Conservation (phyloP, 2,113 vertebrate genomes). For the Xiphorhynchus elegans region DNA sequence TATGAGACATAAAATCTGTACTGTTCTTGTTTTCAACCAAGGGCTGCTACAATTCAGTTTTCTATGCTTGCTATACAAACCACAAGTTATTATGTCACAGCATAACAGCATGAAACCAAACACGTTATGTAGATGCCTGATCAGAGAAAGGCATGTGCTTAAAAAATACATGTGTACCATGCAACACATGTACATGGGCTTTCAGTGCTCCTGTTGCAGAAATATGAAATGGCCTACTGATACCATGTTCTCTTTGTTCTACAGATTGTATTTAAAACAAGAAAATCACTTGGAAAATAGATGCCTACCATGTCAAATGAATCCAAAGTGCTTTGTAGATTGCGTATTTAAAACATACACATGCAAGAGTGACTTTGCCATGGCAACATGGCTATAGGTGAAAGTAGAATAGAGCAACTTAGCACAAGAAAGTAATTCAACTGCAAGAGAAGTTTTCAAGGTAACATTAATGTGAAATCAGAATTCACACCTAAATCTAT, state of each 20-base stretch:
- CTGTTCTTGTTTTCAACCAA: neutral
- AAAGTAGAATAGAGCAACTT: neutral
- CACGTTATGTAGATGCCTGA: neutral
- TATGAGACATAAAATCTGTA: neutral
- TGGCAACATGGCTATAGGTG: neutral
- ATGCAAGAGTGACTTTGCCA: neutral
- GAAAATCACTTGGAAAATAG: neutral
- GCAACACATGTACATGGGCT: fast-evolving
- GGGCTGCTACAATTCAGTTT: neutral
- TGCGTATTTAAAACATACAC: neutral
- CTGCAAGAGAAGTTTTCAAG: neutral
- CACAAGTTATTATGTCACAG: neutral
- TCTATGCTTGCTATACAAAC: neutral
- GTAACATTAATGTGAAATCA: neutral
- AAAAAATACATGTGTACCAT: neutral
- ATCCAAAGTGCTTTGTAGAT: neutral
- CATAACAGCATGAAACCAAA: neutral
- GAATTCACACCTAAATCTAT: neutral
- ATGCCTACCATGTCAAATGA: neutral
- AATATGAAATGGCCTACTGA: neutral
- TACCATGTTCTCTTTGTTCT: neutral
- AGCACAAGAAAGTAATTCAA: neutral
- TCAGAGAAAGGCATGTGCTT: neutral
- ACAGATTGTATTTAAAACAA: neutral
- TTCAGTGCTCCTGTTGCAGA: neutral